Evolutionary conservation across 1,140 invertebrate genomes (phyloP).

Genomic region (Drosophila orena): DNA sequence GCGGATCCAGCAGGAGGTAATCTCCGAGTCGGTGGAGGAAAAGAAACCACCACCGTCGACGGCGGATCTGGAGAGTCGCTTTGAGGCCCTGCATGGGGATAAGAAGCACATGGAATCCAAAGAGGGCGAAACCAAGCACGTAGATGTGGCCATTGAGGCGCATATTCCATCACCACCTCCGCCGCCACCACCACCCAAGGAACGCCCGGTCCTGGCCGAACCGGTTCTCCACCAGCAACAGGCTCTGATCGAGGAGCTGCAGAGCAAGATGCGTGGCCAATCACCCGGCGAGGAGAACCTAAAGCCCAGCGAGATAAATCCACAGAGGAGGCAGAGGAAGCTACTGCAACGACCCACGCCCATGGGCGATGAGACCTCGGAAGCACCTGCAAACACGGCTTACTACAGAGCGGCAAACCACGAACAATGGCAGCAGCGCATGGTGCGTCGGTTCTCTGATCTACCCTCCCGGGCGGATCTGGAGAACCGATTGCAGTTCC

Average conservation of each 20-base stretch:
- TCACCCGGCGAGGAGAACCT: slow-evolving; percentile 72
- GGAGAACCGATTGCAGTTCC: slow-evolving; percentile 83
- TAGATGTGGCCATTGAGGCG: slow-evolving; percentile 70
- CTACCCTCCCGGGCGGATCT: slow-evolving; percentile 81
- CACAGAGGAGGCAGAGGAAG: slow-evolving; percentile 41
- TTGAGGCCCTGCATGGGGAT: slow-evolving; percentile 59
- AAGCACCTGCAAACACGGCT: slow-evolving; percentile 84
- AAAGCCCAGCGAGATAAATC: slow-evolving; percentile 75
- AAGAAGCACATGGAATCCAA: slow-evolving; percentile 11
- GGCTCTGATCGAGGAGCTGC: slow-evolving; percentile 75
- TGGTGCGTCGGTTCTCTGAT: slow-evolving; percentile 84
- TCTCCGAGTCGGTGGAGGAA: slow-evolving; percentile 44
- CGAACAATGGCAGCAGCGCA: slow-evolving; percentile 70
- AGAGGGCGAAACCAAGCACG: slow-evolving; percentile 14
- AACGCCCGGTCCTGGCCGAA: slow-evolving; percentile 17
- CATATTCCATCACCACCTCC: slow-evolving; percentile 60
- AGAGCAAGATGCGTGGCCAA: slow-evolving; percentile 65
- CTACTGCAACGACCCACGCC: slow-evolving; percentile 63
- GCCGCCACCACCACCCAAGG: slow-evolving; percentile 41
- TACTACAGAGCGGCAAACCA: slow-evolving; percentile 80
- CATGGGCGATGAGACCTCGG: slow-evolving; percentile 83
- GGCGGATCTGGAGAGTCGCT: slow-evolving; percentile 69
- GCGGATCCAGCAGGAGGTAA: slow-evolving; percentile 62
- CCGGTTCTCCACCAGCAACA: slow-evolving; percentile 54
- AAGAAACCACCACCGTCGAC: slow-evolving; percentile 50